Conservation (phyloP, 2,113 vertebrate genomes). For the Pongo abelii region DNA sequence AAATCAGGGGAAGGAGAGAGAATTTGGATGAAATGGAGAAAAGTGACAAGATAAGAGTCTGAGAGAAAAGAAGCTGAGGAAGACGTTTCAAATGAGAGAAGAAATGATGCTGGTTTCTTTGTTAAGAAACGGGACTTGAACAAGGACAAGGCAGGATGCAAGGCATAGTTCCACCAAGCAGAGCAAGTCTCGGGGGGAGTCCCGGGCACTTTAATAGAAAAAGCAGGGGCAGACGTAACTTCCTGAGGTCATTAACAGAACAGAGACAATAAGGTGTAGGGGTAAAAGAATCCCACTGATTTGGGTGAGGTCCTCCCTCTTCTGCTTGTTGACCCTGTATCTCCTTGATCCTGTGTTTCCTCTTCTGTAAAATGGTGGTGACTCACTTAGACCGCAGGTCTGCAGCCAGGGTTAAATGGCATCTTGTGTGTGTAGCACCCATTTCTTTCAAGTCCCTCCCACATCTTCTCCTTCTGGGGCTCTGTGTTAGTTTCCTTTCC, state of each 20-base stretch:
- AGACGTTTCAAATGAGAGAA: neutral
- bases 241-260: neutral
- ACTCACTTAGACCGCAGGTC: neutral
- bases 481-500: fast-evolving
- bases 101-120: neutral
- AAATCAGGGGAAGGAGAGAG: neutral
- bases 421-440: fast-evolving
- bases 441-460: neutral
- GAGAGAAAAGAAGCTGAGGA: neutral
- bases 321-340: neutral
- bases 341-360: too few relatives aligned
- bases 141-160: neutral
- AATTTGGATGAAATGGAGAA: neutral
- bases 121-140: neutral
- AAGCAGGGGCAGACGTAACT: fast-evolving
- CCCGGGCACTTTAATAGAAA: fast-evolving
- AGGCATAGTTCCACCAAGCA: neutral
- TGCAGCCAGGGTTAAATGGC: neutral
- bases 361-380: neutral
- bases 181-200: fast-evolving
- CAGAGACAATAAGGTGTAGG: fast-evolving
- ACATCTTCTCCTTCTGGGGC: neutral
- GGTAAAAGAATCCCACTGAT: neutral
- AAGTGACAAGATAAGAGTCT: neutral
- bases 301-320: too few relatives aligned